A percentile compares a stretch with the other conserved stretches of the same genome.
Conservation (phyloP, 2,797 vertebrate genomes). For the Falco concolor region DNA sequence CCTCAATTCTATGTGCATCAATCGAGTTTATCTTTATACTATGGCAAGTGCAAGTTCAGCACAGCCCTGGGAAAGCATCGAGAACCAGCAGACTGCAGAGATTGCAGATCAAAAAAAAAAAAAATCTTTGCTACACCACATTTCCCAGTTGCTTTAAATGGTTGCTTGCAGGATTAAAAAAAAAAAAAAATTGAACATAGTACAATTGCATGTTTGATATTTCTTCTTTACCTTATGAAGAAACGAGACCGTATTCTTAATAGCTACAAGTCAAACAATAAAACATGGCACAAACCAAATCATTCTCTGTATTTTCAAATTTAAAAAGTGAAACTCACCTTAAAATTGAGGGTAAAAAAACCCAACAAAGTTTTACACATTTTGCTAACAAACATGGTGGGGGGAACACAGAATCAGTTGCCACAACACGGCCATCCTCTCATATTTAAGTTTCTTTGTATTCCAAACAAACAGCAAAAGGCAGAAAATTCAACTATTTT, state of each 20-base stretch:
- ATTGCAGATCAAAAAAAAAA: background rate
- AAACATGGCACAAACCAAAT: constrained; percentile 14
- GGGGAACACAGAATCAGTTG: background rate
- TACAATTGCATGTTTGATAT: constrained; percentile 20
- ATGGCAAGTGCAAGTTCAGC: background rate
- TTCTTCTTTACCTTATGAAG: constrained; percentile 19
- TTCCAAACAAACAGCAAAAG: background rate
- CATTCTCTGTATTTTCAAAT: constrained; percentile 23
- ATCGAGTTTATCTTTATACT: background rate
- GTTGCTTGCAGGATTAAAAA: background rate
- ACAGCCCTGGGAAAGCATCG: background rate
- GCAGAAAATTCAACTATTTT: background rate
- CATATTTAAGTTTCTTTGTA: background rate
- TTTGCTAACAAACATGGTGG: background rate
- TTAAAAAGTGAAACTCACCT: background rate
- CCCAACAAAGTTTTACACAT: background rate
- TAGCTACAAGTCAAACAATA: constrained; percentile 14
- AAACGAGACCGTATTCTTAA: background rate
- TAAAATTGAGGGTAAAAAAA: background rate
- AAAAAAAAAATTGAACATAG: background rate
- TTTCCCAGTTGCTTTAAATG: background rate
- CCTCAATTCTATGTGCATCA: background rate
- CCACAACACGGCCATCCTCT: background rate
- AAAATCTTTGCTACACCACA: background rate
- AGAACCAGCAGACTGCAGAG: background rate